Evolutionary conservation across 1,140 invertebrate species (phyloP), one percentile per base, ranked within the genome.

Genomic region (Lepidurus arcticus): DNA sequence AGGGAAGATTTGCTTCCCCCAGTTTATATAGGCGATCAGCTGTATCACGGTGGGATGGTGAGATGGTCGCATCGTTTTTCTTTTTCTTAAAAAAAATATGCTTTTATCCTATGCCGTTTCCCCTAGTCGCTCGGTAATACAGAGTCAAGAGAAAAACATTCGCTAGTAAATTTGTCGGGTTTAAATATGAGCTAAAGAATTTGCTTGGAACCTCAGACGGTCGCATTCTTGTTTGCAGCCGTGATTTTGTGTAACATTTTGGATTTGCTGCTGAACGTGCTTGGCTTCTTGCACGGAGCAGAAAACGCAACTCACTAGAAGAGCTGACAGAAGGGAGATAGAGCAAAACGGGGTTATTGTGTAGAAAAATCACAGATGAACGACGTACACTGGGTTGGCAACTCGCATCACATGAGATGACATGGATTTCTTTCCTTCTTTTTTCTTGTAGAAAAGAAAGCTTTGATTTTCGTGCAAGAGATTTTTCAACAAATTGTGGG

Each of bases 371-470:
- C 53, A 65, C 53, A 65, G 53, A 21, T 65, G 53, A 65, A 65
- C 53, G 21, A 65, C 53, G 53, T 65, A 65, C 53, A 65, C 53
- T 65, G 53, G 53, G 53, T 65, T 65, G 53, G 53, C 53, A 65
- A 65, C 53, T 65, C 53, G 53, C 53, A 65, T 65, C 53, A 65
- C 53, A 65, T 65, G 53, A 65, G 53, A 65, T 65, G 53, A 65
- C 53, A 65, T 65, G 53, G 53, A 65, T 65, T 65, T 65, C n/a
- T 65, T 65, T 65, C 53, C 13, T 65, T 21, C 21, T 65, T 65
- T 65, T 65, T 65, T 9, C 9, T 16, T 21, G 53, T n/a, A 65
- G 7, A 21, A 9, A 65, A 21, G 53, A 65, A 65, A 21, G 13
- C 16, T 65, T 65, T 65, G 53, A 65, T 65, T 65, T 65, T 65